Base-by-base conservation (phyloP, 2,888 invertebrate species). In the Phortica magna region DNA sequence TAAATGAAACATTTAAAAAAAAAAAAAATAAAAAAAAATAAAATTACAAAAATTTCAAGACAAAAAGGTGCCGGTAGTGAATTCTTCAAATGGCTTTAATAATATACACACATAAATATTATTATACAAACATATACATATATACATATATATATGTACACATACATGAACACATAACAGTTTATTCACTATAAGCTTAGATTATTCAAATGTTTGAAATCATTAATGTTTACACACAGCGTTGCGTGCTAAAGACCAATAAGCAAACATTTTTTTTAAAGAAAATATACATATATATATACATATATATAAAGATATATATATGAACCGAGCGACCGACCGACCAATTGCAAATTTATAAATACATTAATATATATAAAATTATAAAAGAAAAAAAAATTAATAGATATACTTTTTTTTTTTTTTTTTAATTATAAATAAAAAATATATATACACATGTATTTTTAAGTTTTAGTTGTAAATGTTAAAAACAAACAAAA, bases 11-110 rank as follows among this genome's bases (percentile, higher is more conserved):
- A 67, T 42, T 17, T 67, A n/a, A 41, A 0, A 61, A 39, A 39
- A 12, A 39, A 31, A 6, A 65, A 39, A 31, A 4, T 41, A 65
- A 42, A n/a, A 5, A 65, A n/a, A 65, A 42, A 65, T 41, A 39
- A 7, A 67, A 12, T n/a, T 42, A 42, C 7, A 39, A 42, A 67
- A 67, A 42, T 9, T 41, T 67, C 22, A 70, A 71, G 19, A 70
- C 48, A 71, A 31, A 77, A 70, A 74, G 84, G 89, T 89, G 88
- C 88, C 85, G 83, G 84, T 85, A 86, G 85, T 88, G 86, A 87
- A 89, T 87, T 89, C 89, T 88, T 87, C 87, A 85, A 82, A 87
- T 88, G 86, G 86, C 86, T 87, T 87, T 87, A 87, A 87, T 82
- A 88, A 83, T 87, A 81, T 87, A 84, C 82, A 83, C 81, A 84